Evolutionary conservation across 2,888 invertebrate genomes (phyloP), one percentile per base, ranked within the genome.

Genomic region (Dioctria linearis): DNA sequence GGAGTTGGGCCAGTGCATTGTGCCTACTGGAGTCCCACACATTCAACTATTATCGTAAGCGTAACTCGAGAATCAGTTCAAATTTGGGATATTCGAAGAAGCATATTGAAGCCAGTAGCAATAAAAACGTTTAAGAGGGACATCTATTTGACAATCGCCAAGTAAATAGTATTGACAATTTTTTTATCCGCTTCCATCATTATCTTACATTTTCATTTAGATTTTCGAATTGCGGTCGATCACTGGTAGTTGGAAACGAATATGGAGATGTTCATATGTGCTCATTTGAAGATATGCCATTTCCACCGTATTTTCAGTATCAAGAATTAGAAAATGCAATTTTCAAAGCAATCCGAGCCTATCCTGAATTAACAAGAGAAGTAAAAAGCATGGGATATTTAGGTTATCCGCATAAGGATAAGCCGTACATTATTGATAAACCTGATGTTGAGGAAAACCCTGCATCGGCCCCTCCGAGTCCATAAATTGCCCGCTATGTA

Each of bases 31-130:
- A 94, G 94, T 86, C 95, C 94, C 0, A 91, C 91, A 0, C 93
- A 95, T 87, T 92, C 95, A 0, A 94, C 95, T 0, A 91, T 96
- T 0, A 89, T 96, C 8, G 92, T 94, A 0, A 92, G 92, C 0
- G 91, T 93, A 2, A 93, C 92, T 75, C 93, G 92, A 0, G 91
- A 91, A 82, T 89, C 92, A 5, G 90, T 96, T 13, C 93, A 93
- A 75, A 90, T 96, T 40, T 96, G 96, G 96, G 95, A 96, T 86
- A 88, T 96, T 6, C 92, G 93, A 4, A 89, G 94, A 39, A 95
- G 94, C 86, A 92, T 91, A 0, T 92, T 94, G 82, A 91, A 91
- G 76, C 94, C 95, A 5, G 87, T 87, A 25, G 87, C 88, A 37
- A 84, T 86, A 3, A 85, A 85, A 0, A 83, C 82, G 3, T 84